phyloP scores from a whole-genome alignment of 2,113 vertebrate genomes.

The Mohoua ochrocephala region DNA sequence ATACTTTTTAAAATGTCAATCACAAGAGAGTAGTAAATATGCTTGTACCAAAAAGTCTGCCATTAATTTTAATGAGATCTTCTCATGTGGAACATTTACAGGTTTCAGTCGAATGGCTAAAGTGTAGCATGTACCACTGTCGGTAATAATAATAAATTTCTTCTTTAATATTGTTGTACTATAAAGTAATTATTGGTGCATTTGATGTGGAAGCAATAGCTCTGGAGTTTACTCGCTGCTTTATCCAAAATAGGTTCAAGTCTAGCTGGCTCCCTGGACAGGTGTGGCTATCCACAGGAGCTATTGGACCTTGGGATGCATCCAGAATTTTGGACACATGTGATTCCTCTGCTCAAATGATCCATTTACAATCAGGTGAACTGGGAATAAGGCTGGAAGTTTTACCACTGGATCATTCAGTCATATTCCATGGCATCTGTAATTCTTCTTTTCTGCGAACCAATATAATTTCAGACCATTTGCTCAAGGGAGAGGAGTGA shows the following conservation, averaged over 20 bases:
- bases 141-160: neutral
- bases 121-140: neutral
- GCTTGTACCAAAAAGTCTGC: neutral
- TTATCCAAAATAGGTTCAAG: neutral
- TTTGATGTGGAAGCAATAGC: neutral
- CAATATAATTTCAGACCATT: neutral
- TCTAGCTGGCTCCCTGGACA: neutral
- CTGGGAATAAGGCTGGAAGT: neutral
- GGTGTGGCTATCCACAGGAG: neutral
- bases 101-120: neutral
- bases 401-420: neutral
- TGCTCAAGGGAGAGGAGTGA: neutral
- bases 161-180: neutral
- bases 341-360: neutral
- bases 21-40: neutral
- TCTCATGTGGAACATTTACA: neutral
- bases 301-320: neutral
- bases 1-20: neutral
- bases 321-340: neutral
- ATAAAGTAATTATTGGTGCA: neutral
- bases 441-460: neutral
- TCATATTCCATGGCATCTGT: neutral
- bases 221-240: neutral
- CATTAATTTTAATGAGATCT: conserved; percentile 12
- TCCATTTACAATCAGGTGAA: neutral